Conservation (phyloP, 2,797 vertebrate species). For the Spinus olivaceus region DNA sequence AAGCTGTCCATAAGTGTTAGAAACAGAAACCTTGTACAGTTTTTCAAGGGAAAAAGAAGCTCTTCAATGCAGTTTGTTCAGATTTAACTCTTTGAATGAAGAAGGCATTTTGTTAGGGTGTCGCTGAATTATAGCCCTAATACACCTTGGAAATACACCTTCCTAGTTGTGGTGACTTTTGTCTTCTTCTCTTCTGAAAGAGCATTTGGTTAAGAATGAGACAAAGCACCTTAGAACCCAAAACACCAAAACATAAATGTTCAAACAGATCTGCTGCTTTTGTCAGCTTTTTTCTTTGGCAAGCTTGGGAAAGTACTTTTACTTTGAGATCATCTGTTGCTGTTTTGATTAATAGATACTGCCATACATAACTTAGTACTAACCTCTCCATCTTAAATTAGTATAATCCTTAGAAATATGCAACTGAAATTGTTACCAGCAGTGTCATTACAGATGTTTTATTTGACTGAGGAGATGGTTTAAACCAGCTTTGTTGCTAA, state of each 20-base stretch:
- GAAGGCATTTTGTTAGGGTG: not conserved
- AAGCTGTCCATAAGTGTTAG: not conserved
- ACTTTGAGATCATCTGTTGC: not conserved
- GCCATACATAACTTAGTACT: not conserved
- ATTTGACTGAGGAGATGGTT: not conserved
- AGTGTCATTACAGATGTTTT: conserved; percentile 5
- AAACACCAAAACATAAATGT: not conserved
- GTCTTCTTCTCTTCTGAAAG: not conserved
- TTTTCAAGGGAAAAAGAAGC: not conserved
- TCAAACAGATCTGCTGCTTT: not conserved
- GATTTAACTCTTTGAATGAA: not conserved
- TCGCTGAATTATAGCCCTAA: not conserved
- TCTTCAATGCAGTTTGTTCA: not conserved
- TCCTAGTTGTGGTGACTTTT: not conserved
- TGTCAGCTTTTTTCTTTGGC: not conserved
- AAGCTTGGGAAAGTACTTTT: not conserved
- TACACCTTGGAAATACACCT: not conserved
- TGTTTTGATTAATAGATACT: conserved; percentile 12
- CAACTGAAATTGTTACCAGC: not conserved
- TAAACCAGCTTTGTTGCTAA: not conserved
- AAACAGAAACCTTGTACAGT: not conserved
- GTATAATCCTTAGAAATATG: not conserved
- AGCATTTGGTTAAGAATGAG: not conserved
- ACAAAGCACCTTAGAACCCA: not conserved
- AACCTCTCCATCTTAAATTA: not conserved